phyloP scores from a whole-genome alignment of 2,888 invertebrate genomes.

The Ochropacha duplaris region DNA sequence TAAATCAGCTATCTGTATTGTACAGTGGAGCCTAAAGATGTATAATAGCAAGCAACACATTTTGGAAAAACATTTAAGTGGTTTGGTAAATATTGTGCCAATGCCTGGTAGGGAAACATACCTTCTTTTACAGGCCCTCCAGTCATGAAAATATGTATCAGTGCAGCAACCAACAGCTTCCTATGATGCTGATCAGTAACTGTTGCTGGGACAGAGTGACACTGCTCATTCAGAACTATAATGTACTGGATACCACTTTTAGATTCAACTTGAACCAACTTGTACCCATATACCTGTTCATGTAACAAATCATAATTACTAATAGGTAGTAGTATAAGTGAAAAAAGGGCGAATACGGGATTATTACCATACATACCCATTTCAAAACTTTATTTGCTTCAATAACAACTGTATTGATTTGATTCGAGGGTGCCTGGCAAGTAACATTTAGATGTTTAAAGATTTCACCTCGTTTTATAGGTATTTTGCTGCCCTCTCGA shows the following conservation, averaged over 20 bases:
- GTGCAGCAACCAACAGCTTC: constrained; percentile 64
- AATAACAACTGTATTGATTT: constrained; percentile 46
- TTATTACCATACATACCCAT: constrained; percentile 42
- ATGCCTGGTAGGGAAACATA: too few species aligned
- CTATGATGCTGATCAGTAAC: constrained; percentile 45
- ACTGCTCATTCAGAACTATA: constrained; percentile 51
- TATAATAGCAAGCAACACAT: too few species aligned
- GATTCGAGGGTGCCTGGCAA: constrained; percentile 44
- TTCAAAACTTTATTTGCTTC: constrained; percentile 59
- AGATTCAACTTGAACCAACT: constrained; percentile 63
- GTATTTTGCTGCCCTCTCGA: constrained; percentile 69
- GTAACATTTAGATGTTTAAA: constrained; percentile 50
- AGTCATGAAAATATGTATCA: constrained; percentile 81
- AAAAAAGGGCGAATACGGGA: too few species aligned
- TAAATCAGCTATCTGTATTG: too few species aligned
- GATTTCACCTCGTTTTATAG: constrained; percentile 65
- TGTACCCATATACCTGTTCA: constrained; percentile 78
- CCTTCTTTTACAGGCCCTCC: constrained; percentile 77
- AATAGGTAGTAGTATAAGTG: too few species aligned
- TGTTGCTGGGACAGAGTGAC: constrained; percentile 46
- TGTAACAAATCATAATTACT: background rate
- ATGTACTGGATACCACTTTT: constrained; percentile 56
- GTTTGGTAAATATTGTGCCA: too few species aligned
- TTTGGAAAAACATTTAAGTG: too few species aligned
- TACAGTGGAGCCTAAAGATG: too few species aligned